Evolutionary conservation across 2,888 invertebrate species (phyloP).

Genomic region (Agrotis clavis): DNA sequence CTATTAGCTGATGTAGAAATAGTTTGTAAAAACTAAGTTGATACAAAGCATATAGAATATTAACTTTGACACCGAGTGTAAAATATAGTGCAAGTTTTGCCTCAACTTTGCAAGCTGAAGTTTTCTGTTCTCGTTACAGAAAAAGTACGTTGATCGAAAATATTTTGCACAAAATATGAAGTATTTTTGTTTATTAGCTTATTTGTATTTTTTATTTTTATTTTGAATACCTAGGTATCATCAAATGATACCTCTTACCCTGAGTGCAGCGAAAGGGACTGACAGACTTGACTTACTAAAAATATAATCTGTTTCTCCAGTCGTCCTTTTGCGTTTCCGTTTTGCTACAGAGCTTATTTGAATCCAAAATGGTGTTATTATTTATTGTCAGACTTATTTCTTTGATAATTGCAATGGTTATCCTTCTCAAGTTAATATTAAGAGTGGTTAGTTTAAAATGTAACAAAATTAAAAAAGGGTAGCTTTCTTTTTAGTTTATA

Average conservation of each 20-base stretch:
- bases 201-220: background rate
- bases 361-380: too few species aligned
- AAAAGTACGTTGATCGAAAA: background rate
- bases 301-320: too few species aligned
- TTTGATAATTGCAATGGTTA: too few species aligned
- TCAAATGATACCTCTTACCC: too few species aligned
- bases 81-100: conserved; percentile 33
- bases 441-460: too few species aligned
- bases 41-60: conserved; percentile 28
- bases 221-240: too few species aligned
- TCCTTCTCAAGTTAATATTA: too few species aligned
- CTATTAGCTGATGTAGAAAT: conserved; percentile 10
- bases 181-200: background rate
- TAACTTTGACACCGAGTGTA: conserved; percentile 43
- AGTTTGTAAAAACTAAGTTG: conserved; percentile 13
- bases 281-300: too few species aligned
- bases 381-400: too few species aligned
- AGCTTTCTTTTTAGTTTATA: background rate
- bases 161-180: conserved; percentile 1
- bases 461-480: background rate
- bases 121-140: background rate
- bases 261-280: too few species aligned
- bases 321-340: too few species aligned
- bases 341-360: too few species aligned
- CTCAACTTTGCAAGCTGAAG: conserved; percentile 12